phyloP scores from a whole-genome alignment of 2,797 vertebrate species.

The Catharus ustulatus region DNA sequence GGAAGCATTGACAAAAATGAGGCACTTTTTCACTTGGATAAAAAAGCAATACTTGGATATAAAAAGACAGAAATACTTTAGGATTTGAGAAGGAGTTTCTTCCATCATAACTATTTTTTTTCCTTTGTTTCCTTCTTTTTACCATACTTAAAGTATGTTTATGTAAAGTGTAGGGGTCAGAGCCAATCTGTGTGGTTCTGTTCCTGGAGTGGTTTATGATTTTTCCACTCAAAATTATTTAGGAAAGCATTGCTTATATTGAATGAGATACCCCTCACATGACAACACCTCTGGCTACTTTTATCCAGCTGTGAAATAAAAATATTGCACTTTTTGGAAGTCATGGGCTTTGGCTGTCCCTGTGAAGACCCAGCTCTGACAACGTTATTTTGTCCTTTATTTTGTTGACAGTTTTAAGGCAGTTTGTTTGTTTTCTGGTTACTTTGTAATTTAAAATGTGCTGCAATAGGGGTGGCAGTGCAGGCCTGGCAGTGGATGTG shows the following conservation, averaged over 20 bases:
- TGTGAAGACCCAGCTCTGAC: not conserved
- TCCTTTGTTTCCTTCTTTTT: not conserved
- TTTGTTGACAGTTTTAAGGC: not conserved
- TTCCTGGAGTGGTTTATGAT: not conserved
- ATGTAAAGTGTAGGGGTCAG: fast-evolving
- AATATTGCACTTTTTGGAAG: not conserved
- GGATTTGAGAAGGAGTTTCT: not conserved
- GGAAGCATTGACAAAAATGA: not conserved
- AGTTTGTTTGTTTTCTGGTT: not conserved
- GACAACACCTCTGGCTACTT: fast-evolving
- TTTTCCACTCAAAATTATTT: not conserved
- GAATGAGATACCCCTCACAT: not conserved
- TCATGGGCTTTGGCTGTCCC: not conserved
- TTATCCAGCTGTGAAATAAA: not conserved
- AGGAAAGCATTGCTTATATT: not conserved
- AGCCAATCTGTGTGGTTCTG: not conserved
- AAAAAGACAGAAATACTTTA: not conserved
- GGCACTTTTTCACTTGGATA: not conserved
- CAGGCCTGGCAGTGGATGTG: not conserved
- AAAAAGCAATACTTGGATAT: not conserved
- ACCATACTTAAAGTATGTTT: not conserved
- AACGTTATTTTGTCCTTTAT: not conserved
- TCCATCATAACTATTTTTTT: not conserved
- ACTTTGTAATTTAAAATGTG: not conserved
- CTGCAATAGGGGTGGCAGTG: not conserved